Conservation (phyloP, 2,888 invertebrate genomes). For the Andrena praecox region DNA sequence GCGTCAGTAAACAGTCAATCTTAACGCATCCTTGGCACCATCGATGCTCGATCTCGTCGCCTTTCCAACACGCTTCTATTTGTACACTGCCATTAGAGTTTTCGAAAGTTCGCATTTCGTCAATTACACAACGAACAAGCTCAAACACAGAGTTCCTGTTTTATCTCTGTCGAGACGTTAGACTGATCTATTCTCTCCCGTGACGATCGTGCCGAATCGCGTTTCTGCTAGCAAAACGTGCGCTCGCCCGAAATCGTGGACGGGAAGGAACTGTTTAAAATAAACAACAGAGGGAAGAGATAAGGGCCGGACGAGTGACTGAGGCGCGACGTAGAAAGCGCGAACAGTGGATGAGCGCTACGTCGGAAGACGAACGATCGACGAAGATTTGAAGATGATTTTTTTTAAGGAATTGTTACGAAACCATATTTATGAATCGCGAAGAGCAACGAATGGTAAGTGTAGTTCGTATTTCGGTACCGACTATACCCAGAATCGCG, state of each 20-base stretch:
- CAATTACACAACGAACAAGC: slow-evolving; percentile 31
- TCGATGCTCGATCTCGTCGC: slow-evolving; percentile 19
- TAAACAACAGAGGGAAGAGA: neutral
- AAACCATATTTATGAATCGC: slow-evolving; percentile 31
- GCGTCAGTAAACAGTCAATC: neutral
- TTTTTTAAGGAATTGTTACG: slow-evolving; percentile 41
- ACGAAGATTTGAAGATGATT: neutral
- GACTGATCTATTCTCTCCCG: slow-evolving; percentile 3
- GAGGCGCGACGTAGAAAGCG: slow-evolving; percentile 30
- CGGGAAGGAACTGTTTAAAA: neutral
- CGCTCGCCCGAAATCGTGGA: slow-evolving; percentile 17
- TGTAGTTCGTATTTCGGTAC: slow-evolving; percentile 24
- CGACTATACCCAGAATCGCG: slow-evolving; percentile 5
- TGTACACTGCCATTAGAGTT: slow-evolving; percentile 38
- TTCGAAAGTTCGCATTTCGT: slow-evolving; percentile 7
- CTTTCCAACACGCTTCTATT: neutral
- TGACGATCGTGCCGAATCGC: neutral
- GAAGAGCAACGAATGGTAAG: slow-evolving; percentile 34
- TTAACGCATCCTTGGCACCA: slow-evolving; percentile 22
- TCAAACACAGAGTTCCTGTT: slow-evolving; percentile 27
- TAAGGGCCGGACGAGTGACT: slow-evolving; percentile 24
- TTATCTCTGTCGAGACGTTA: neutral
- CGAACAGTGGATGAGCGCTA: slow-evolving; percentile 32
- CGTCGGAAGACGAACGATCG: slow-evolving; percentile 30
- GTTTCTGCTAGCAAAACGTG: neutral